Conservation (phyloP, 92 coral and sea anemone genomes). For the Paramuricea clavata region DNA sequence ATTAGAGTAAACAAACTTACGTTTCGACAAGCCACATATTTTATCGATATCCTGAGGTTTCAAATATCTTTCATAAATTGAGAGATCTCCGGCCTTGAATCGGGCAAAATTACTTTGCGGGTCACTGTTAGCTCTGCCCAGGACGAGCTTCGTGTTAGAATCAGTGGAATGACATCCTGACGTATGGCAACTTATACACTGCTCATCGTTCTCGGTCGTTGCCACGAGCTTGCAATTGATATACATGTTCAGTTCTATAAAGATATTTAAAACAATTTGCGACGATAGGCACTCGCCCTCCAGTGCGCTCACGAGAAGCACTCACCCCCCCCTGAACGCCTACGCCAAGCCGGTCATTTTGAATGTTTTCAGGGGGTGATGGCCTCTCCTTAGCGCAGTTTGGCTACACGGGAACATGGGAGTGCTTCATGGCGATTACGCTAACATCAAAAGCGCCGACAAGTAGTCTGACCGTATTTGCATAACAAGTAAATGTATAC, state of each 20-base stretch:
- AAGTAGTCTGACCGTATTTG: too few species aligned
- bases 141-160: conserved; percentile 84
- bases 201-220: conserved; percentile 76
- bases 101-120: conserved; percentile 93
- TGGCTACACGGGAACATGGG: too few species aligned
- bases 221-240: conserved; percentile 89
- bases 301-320: too few species aligned
- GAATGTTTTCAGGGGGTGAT: too few species aligned
- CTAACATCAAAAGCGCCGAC: too few species aligned
- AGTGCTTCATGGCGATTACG: too few species aligned
- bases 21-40: conserved; percentile 73
- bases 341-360: too few species aligned
- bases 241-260: conserved; percentile 86
- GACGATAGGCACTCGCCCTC: too few species aligned
- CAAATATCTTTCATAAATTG: conserved; percentile 88
- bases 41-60: conserved; percentile 74
- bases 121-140: conserved; percentile 92
- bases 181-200: conserved; percentile 91
- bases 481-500: too few species aligned
- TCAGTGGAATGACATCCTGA: conserved; percentile 92
- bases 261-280: neutral
- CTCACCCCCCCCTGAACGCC: too few species aligned
- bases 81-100: conserved; percentile 93
- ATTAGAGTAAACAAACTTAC: too few species aligned
- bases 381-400: too few species aligned